phyloP scores from a whole-genome alignment of 2,888 invertebrate species.

The Fragum whitleyi region DNA sequence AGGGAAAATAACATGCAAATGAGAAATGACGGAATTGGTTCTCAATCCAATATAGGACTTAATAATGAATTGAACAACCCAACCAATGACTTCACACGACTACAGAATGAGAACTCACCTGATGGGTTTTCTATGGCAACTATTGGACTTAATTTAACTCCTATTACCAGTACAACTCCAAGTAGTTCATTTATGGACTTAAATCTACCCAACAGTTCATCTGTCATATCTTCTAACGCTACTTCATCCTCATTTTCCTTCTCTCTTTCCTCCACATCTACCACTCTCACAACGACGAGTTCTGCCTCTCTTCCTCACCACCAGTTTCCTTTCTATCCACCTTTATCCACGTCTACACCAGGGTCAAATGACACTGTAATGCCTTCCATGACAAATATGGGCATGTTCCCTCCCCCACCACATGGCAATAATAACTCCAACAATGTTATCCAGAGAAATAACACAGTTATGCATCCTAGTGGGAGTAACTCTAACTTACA shows the following conservation, averaged over 20 bases:
- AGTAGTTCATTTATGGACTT: constrained; percentile 69
- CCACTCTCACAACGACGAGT: constrained; percentile 64
- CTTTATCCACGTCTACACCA: constrained; percentile 52
- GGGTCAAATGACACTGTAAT: constrained; percentile 46
- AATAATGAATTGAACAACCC: constrained; percentile 49
- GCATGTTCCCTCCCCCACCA: constrained; percentile 50
- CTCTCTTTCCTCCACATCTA: constrained; percentile 65
- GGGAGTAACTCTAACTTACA: constrained; percentile 39
- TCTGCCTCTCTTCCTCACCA: constrained; percentile 63
- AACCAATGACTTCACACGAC: constrained; percentile 63
- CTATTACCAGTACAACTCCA: constrained; percentile 70
- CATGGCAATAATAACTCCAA: constrained; percentile 44
- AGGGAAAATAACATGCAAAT: constrained; percentile 57
- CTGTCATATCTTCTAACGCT: constrained; percentile 55
- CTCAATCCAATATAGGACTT: constrained; percentile 51
- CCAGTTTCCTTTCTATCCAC: constrained; percentile 71
- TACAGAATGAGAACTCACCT: constrained; percentile 65
- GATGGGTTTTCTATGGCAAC: constrained; percentile 78
- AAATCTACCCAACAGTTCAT: constrained; percentile 64
- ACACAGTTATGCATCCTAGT: constrained; percentile 58
- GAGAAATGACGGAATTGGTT: constrained; percentile 40
- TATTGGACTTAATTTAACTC: constrained; percentile 76
- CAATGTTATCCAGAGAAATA: constrained; percentile 61
- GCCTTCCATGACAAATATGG: constrained; percentile 56
- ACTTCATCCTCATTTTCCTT: constrained; percentile 67